Evolutionary conservation across 2,888 invertebrate species (phyloP), one percentile per base, ranked within the genome.

Genomic region (Crepidodera aurea): DNA sequence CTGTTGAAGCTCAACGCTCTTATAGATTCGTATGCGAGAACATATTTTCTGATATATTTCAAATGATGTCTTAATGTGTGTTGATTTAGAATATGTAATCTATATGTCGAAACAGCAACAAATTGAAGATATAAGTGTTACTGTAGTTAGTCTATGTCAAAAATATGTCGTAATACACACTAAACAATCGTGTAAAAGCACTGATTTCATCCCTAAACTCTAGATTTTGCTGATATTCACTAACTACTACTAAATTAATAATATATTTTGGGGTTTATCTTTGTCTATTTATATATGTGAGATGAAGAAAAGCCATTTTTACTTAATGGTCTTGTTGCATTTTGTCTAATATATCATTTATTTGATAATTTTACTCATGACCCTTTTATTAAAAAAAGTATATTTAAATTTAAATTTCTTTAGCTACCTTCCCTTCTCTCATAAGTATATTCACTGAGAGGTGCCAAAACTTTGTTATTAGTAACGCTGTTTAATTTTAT

Each of bases 181-280:
- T 44, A 32, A 39, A 32, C 37, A 29, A 48, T 37, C 7, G 48
- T 12, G 37, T 37, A 12, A 37, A 57, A 48, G 56, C 56, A 57
- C 56, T 46, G 56, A 56, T 22, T 57, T n/a, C 55, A 27, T 16
- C 25, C 27, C 40, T 40, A 55, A 34, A 19, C 22, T 15, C 13
- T 15, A 48, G 55, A 32, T 15, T 48, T 48, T 39, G 39, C 56
- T 57, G 56, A 57, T 56, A 25, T 56, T 57, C 56, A 57, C 56
- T 57, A 57, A 48, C 27, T 8, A 56, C 44, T 56, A 39, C 37
- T 57, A 15, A 37, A 48, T 48, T 57, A 39, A 39, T 46, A 25
- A 37, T 46, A 25, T 13, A 22, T 46, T 6, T 16, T 15, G 10
- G 16, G 48, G 48, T 48, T 48, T 48, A 48, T 12, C 48, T 29